A percentile compares a stretch with the other conserved stretches of the same genome.
These are phyloP conservation scores for Micoletzkya japonica DNA, from an alignment of 2,888 invertebrate genomes.

Conservation along the genomic window DNA sequence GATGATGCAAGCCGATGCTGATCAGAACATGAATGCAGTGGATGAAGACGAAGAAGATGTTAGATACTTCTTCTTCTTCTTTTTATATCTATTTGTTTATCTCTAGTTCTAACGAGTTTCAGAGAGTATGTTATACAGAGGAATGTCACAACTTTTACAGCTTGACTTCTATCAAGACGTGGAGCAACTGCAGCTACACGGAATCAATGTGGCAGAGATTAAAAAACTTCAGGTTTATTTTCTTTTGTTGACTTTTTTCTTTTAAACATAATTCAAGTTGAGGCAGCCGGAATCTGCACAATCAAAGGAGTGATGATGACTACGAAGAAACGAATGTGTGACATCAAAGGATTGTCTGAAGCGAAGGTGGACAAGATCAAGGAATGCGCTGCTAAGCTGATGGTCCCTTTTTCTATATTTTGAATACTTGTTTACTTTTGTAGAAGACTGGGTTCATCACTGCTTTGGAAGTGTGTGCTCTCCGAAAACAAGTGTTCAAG, in stretches of 20 bases:
- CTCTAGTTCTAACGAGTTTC: neutral
- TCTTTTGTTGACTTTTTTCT: neutral
- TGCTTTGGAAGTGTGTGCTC: slow-evolving; percentile 76
- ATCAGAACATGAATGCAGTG: slow-evolving; percentile 16
- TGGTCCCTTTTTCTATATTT: slow-evolving; percentile 56
- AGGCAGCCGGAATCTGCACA: slow-evolving; percentile 77
- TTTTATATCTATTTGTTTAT: neutral
- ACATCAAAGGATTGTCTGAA: slow-evolving; percentile 78
- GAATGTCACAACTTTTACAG: slow-evolving; percentile 17
- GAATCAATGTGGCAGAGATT: slow-evolving; percentile 76
- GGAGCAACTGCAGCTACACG: slow-evolving; percentile 72
- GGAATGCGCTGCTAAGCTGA: slow-evolving; percentile 76
- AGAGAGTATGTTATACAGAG: no score
- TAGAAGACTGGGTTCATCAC: slow-evolving; percentile 74
- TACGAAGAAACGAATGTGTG: slow-evolving; percentile 75
- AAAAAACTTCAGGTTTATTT: slow-evolving; percentile 73
- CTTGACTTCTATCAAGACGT: slow-evolving; percentile 78
- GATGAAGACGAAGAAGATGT: slow-evolving; percentile 24
- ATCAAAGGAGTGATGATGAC: slow-evolving; percentile 81
- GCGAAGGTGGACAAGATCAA: slow-evolving; percentile 80
- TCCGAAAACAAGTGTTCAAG: slow-evolving; percentile 76
- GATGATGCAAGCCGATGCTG: slow-evolving; percentile 11
- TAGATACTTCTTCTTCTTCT: no score
- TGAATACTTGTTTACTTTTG: slow-evolving; percentile 18
- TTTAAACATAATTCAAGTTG: neutral